A percentile compares a stretch with the other conserved stretches of the same genome.
Conservation (phyloP, 2,113 vertebrate species). For the Pontoporia blainvillei region DNA sequence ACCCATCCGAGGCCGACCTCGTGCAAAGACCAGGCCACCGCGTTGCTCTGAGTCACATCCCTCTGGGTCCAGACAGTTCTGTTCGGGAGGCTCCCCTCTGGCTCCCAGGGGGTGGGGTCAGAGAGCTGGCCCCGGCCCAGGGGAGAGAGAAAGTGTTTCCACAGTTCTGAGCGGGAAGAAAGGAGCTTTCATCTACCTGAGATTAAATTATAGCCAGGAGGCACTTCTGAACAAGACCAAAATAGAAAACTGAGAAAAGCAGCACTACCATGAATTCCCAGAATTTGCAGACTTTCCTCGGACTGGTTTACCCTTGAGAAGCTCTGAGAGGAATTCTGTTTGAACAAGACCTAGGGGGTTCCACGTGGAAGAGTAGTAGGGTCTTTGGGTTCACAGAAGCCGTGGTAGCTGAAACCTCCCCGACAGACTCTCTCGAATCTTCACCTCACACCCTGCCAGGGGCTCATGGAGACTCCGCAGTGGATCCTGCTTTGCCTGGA, state of each 20-base stretch:
- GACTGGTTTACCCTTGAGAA: background rate
- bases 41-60: accelerated
- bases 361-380: background rate
- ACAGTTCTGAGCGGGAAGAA: background rate
- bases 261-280: background rate
- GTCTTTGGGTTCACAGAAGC: background rate
- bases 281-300: conserved; percentile 3
- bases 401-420: background rate
- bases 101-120: background rate
- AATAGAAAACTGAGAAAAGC: background rate
- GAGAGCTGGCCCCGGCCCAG: background rate
- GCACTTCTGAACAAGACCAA: conserved; percentile 1
- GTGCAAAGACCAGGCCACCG: background rate
- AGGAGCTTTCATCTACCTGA: conserved; percentile 33
- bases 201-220: conserved; percentile 42
- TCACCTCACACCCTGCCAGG: background rate
- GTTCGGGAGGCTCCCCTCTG: background rate
- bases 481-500: too few relatives aligned
- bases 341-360: conserved; percentile 23
- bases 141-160: background rate
- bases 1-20: background rate
- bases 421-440: accelerated
- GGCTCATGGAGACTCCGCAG: background rate
- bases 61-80: accelerated
- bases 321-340: background rate